phyloP scores from a whole-genome alignment of 2,113 vertebrate genomes.

The Cathartes aura region DNA sequence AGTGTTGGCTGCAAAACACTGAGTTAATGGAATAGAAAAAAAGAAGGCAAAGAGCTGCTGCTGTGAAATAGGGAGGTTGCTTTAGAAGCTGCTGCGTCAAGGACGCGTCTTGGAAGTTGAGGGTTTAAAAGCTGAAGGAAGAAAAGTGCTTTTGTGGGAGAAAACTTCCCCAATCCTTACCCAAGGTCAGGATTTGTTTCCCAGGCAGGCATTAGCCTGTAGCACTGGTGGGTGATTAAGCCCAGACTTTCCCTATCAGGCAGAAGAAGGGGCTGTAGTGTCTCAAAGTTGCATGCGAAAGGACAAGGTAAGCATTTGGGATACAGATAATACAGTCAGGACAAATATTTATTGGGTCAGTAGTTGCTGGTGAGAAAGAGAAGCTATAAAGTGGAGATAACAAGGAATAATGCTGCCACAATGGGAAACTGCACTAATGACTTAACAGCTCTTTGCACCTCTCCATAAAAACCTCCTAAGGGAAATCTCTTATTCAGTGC shows the following conservation, averaged over 20 bases:
- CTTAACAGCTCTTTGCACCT: conserved; percentile 61
- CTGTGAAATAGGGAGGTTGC: neutral
- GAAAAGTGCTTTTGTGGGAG: neutral
- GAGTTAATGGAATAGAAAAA: conserved; percentile 3
- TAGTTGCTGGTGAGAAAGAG: conserved; percentile 13
- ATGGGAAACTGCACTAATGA: conserved; percentile 49
- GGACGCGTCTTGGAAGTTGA: neutral
- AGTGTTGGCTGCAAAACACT: neutral
- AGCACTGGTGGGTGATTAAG: neutral
- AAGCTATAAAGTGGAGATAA: conserved; percentile 56
- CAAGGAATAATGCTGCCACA: conserved; percentile 47
- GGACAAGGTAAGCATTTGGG: conserved; percentile 3
- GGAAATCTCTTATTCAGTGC: conserved; percentile 20
- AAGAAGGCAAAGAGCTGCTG: neutral
- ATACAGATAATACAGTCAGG: neutral
- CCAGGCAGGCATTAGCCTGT: accelerated
- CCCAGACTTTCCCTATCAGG: neutral
- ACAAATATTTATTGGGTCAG: conserved; percentile 51
- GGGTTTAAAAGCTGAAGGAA: neutral
- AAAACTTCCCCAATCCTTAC: neutral
- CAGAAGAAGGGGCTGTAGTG: neutral
- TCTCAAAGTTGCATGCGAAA: neutral
- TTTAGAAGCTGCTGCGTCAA: neutral
- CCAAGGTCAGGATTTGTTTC: neutral
- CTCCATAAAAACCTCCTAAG: conserved; percentile 55